Base-by-base conservation (phyloP, 2,888 invertebrate genomes). In the Diogma glabrata region DNA sequence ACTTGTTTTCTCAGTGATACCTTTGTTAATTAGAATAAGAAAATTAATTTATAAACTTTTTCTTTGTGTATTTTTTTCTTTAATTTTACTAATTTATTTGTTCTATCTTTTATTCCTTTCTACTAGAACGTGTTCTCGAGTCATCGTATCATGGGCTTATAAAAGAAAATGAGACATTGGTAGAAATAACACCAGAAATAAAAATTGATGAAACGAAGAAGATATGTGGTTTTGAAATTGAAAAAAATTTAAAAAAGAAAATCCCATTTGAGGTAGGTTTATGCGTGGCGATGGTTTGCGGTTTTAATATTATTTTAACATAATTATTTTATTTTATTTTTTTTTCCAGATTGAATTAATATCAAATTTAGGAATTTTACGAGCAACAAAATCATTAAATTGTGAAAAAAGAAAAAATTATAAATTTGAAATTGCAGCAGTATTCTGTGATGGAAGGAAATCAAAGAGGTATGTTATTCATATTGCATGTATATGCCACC, bases 391-490 rank as follows among this genome's bases (percentile, higher is more conserved):
- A 60, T 83, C 82, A 51, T 80, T 96, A 59, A 92, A 94, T 73
- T 95, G 92, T 72, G 93, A 94, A 71, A 92, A 92, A 68, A 76
- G 91, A 51, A 85, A 89, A 63, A 90, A 89, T 71, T 95, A 94
- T 78, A 92, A 90, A 74, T 95, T 96, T 71, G 90, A 92, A 72
- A 91, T 95, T 67, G 87, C 91, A 51, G 94, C 94, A 33, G 84
- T 92, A 55, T 89, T 91, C 57, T 95, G 95, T 70, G 84, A 86
- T 64, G 90, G 88, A 54, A 83, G 83, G 56, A 84, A 86, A 63
- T 87, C 87, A 19, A 83, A 87, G 66, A 83, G 82, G 85, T 85
- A 63, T n/a, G n/a, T n/a, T n/a, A n/a, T n/a, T n/a, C n/a, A n/a
- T n/a, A n/a, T n/a, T n/a, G n/a, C n/a, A n/a, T n/a, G n/a, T n/a